Evolutionary conservation across 1,140 invertebrate genomes (phyloP).

Genomic region (Berghia stephanieae): DNA sequence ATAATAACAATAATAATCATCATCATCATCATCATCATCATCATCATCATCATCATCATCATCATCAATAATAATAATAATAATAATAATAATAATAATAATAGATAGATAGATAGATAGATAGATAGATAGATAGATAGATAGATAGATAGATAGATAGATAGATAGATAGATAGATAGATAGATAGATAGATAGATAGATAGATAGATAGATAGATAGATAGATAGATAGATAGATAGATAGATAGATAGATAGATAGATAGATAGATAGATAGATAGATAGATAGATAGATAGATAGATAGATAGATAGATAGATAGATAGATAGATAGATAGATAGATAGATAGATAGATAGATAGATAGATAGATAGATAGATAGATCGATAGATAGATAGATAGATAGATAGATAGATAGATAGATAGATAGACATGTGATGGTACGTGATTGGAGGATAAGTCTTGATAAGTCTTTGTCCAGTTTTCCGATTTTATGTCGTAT

Average conservation of each 20-base stretch:
- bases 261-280: background rate
- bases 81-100: too few relatives aligned
- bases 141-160: conserved; percentile 9
- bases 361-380: conserved; percentile 18
- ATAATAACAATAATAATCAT: too few relatives aligned
- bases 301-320: background rate
- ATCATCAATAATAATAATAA: too few relatives aligned
- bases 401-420: conserved; percentile 3
- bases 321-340: background rate
- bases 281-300: background rate
- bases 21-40: too few relatives aligned
- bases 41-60: too few relatives aligned
- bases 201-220: conserved; percentile 3
- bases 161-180: conserved; percentile 1
- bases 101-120: background rate
- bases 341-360: conserved; percentile 3
- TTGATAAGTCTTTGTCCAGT: too few relatives aligned
- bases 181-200: background rate
- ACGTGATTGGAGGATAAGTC: too few relatives aligned
- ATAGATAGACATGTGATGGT: too few relatives aligned
- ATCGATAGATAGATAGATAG: background rate
- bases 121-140: background rate
- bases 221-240: background rate
- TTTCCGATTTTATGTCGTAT: too few relatives aligned
- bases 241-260: background rate